Evolutionary conservation across 2,888 invertebrate species (phyloP), one percentile per base, ranked within the genome.

Genomic region (Dusona sp.): DNA sequence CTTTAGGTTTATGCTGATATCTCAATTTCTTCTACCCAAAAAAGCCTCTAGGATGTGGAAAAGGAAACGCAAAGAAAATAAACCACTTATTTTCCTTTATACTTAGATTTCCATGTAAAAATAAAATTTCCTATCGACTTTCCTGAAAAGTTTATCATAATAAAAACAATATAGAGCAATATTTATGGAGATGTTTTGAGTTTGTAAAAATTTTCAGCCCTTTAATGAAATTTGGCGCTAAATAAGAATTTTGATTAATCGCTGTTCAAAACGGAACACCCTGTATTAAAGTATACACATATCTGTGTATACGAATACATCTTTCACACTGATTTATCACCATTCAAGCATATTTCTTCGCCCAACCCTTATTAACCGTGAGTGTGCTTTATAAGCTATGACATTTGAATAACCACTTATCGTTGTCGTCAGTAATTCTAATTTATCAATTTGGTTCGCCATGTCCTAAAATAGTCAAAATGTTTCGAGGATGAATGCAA

Each of bases 381-480:
- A 11, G 33, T 13, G 51, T 36, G 51, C 7, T 33, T 33, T 72
- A 36, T 51, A 54, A 51, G 33, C 72, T 11, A 51, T 36, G n/a
- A 54, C 72, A 36, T 36, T 72, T 72, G 72, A 51, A 72, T 36
- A 72, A 72, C 51, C 72, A 33, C 51, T 33, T 36, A 22, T 72
- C 72, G 45, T 48, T 19, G 68, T 29, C 36, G 38, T 13, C 51
- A 19, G 70, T 29, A 70, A 45, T 79, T 72, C 64, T 67, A 77
- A 85, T 85, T 79, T 83, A 83, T 85, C 83, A 85, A 85, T 85
- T 61, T 77, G 22, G 19, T 19, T 45, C 4, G 38, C 2, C 65
- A 36, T 54, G 48, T 48, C 38, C 25, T 67, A n/a, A 42, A 72
- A 36, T 65, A 68, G 78, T 78, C 57, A 80, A 77, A 85, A 81